A percentile compares a stretch with the other conserved stretches of the same genome.
Evolutionary conservation across 37 sponge, comb jelly and placozoan genomes (phyloP).

Genomic region (Oopsacas minuta): DNA sequence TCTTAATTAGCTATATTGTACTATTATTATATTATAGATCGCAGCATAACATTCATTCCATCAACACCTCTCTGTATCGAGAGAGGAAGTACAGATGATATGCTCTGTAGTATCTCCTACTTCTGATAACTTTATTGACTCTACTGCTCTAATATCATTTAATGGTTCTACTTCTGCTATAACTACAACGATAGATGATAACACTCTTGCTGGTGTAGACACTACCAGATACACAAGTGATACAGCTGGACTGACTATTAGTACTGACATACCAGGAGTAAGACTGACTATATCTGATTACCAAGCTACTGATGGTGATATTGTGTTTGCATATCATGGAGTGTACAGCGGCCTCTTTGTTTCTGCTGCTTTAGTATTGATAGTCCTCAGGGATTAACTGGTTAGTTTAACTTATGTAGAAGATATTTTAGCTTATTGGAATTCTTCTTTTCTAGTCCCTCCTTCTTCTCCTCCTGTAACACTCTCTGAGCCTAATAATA

Average conservation of each 20-base stretch:
- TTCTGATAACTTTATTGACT: not conserved
- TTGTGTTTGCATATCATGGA: not conserved
- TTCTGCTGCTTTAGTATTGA: not conserved
- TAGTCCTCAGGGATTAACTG: not conserved
- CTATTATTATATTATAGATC: too few relatives aligned
- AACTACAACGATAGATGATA: not conserved
- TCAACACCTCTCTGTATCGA: not conserved
- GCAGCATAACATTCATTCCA: not conserved
- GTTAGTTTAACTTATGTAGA: not conserved
- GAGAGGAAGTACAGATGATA: not conserved
- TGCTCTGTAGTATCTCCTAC: not conserved
- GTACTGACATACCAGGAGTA: not conserved
- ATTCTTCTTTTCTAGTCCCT: too few relatives aligned
- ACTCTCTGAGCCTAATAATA: too few relatives aligned
- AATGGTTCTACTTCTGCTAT: not conserved
- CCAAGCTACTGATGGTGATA: not conserved
- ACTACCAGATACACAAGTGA: not conserved
- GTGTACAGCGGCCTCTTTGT: not conserved
- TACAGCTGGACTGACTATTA: not conserved
- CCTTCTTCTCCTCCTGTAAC: too few relatives aligned
- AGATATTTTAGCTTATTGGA: too few relatives aligned
- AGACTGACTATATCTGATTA: not conserved
- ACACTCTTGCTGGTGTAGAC: not conserved
- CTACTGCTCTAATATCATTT: not conserved
- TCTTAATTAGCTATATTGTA: too few relatives aligned